Evolutionary conservation across 2,113 vertebrate genomes (phyloP), one percentile per base, ranked within the genome.

Genomic region (Mus spicilegus): DNA sequence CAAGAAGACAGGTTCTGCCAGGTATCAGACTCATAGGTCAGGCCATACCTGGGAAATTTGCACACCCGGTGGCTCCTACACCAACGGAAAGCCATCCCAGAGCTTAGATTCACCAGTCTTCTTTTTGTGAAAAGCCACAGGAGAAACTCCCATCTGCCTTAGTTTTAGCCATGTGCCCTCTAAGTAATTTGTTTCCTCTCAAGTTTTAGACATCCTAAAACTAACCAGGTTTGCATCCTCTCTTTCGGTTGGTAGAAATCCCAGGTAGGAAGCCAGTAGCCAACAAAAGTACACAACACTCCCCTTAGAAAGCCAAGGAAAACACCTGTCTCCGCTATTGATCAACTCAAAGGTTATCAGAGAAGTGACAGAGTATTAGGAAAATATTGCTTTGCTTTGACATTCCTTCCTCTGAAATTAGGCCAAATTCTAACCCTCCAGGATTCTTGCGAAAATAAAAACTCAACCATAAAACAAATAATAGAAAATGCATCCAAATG

Each of bases 261-360:
- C 46, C n/a, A 0, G 30, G 30, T 28, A 56, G n/a, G 49, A 2
- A 4, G 0, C 1, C 46, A 13, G 51, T 16, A 63, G 10, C 33
- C 20, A 1, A 33, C n/a, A 69, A 70, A 36, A 22, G 6, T 22
- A 56, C 10, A 16, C 11, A 1, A 58, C 19, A 49, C 36, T 33
- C 13, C 13, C 9, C 12, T 26, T 54, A 42, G 30, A 93, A 95
- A 95, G 80, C 67, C 70, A 96, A 90, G 90, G 86, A 87, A 96
- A 96, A 93, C 80, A 95, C 51, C 69, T 93, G 87, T 72, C 87
- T 84, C 94, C 76, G 95, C 92, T 97, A 97, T 96, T 85, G 95
- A 98, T 95, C 96, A 97, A 67, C 92, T 84, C 96, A 92, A 96
- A 97, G 90, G 95, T 94, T 96, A 96, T 95, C 85, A 94, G 24